Evolutionary conservation across 30 jellyfish, hydroid and myxozoan species (phyloP).

Genomic region (Turritopsis rubra): DNA sequence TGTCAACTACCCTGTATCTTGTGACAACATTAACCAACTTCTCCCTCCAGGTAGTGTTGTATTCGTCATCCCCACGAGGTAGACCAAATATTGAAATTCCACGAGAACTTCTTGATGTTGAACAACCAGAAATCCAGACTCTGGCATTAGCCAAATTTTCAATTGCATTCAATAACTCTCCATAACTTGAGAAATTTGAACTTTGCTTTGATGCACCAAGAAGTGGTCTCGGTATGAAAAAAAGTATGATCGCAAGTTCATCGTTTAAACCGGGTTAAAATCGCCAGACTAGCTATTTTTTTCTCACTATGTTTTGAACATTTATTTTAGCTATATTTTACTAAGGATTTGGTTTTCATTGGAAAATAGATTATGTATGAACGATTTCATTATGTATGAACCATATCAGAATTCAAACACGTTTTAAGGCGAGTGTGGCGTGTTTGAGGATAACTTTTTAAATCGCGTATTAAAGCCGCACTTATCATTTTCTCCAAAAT

Average conservation of each 20-base stretch:
- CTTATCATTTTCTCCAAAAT: too few species aligned
- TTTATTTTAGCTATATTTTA: too few species aligned
- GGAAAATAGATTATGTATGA: too few species aligned
- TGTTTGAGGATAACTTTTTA: too few species aligned
- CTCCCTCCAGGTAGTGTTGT: conserved; percentile 48
- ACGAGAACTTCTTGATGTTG: conserved; percentile 43
- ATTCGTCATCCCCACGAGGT: conserved; percentile 58
- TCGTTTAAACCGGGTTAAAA: neutral
- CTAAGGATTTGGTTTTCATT: too few species aligned
- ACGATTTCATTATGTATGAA: too few species aligned
- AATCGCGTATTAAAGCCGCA: too few species aligned
- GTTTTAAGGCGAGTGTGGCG: too few species aligned
- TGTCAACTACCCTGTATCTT: conserved; percentile 40
- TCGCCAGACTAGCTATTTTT: neutral
- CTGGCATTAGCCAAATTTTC: conserved; percentile 55
- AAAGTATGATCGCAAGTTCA: neutral
- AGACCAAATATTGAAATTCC: conserved; percentile 42
- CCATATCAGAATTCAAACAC: too few species aligned
- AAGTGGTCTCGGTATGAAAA: neutral
- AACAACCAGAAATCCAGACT: conserved; percentile 53
- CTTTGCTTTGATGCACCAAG: neutral
- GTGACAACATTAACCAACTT: conserved; percentile 30
- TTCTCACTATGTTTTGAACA: too few species aligned
- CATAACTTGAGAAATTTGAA: neutral
- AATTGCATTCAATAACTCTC: neutral